phyloP scores from a whole-genome alignment of 1,140 invertebrate species.

The Lepidurus packardi region DNA sequence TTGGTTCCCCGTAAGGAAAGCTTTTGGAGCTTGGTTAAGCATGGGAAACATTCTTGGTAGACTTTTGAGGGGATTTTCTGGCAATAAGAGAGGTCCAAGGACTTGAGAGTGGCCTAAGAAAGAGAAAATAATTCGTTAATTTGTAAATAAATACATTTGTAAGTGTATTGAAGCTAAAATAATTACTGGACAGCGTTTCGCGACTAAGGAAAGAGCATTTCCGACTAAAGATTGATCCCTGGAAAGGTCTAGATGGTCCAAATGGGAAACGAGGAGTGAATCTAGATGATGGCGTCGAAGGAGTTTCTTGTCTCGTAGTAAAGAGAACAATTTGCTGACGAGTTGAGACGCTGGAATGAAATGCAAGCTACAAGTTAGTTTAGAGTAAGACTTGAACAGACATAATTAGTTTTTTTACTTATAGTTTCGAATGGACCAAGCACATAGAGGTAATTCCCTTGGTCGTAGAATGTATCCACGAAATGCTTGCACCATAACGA shows the following conservation, averaged over 20 bases:
- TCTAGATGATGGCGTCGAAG: constrained; percentile 33
- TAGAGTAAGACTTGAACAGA: background rate
- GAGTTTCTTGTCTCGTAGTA: constrained; percentile 29
- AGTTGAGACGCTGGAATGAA: constrained; percentile 33
- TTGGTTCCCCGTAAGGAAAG: constrained; percentile 29
- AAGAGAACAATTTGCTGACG: constrained; percentile 15
- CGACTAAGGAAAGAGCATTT: constrained; percentile 25
- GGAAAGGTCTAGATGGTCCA: constrained; percentile 29
- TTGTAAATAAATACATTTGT: background rate
- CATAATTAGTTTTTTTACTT: background rate
- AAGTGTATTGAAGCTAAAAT: background rate
- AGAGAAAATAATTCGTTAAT: constrained; percentile 23
- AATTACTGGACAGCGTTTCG: constrained; percentile 31
- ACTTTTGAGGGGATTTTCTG: constrained; percentile 34
- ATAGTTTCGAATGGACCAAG: constrained; percentile 28
- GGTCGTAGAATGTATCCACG: constrained; percentile 27
- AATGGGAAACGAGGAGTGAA: constrained; percentile 25
- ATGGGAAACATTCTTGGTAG: constrained; percentile 31
- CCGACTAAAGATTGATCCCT: constrained; percentile 32
- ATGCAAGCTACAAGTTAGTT: background rate
- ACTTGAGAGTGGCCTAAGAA: constrained; percentile 28
- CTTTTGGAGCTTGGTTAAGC: constrained; percentile 28
- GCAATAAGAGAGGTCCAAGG: constrained; percentile 29
- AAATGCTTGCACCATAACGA: constrained; percentile 29
- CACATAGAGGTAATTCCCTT: constrained; percentile 23